Conservation (phyloP, 2,888 invertebrate genomes). For the Nomada flava region DNA sequence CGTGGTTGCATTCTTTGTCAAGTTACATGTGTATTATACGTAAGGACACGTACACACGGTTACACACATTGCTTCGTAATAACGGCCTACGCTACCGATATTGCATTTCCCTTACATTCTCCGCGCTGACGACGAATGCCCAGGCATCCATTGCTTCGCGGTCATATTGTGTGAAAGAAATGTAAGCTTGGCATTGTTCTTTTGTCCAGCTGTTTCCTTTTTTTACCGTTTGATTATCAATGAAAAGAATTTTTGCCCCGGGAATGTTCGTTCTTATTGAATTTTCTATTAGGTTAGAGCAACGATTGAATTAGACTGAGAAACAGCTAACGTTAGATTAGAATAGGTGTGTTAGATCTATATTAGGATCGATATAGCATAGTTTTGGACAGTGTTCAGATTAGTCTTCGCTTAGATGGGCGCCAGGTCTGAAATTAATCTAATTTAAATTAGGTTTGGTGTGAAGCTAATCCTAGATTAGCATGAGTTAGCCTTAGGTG, state of each 20-base stretch:
- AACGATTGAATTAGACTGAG: background rate
- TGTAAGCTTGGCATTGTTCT: background rate
- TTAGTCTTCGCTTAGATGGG: background rate
- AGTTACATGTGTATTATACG: constrained; percentile 49
- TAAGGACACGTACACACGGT: background rate
- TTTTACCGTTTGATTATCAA: background rate
- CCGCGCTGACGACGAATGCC: constrained; percentile 15
- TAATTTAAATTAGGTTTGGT: constrained; percentile 5
- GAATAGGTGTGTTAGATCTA: background rate
- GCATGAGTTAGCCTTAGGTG: constrained; percentile 5
- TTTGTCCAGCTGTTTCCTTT: background rate
- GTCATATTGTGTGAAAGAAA: constrained; percentile 4
- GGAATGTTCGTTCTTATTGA: background rate
- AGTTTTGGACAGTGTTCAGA: background rate
- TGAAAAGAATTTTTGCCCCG: background rate
- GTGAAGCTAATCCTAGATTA: constrained; percentile 3
- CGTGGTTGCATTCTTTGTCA: constrained; percentile 64
- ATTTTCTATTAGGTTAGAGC: no score
- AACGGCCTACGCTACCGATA: constrained; percentile 17
- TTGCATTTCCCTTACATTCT: constrained; percentile 30
- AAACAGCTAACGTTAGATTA: background rate
- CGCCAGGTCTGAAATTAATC: background rate
- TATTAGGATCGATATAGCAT: background rate
- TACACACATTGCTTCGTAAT: background rate
- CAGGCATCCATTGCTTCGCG: constrained; percentile 1